Evolutionary conservation across 2,113 vertebrate genomes (phyloP).

Genomic region (Etheostoma spectabile): DNA sequence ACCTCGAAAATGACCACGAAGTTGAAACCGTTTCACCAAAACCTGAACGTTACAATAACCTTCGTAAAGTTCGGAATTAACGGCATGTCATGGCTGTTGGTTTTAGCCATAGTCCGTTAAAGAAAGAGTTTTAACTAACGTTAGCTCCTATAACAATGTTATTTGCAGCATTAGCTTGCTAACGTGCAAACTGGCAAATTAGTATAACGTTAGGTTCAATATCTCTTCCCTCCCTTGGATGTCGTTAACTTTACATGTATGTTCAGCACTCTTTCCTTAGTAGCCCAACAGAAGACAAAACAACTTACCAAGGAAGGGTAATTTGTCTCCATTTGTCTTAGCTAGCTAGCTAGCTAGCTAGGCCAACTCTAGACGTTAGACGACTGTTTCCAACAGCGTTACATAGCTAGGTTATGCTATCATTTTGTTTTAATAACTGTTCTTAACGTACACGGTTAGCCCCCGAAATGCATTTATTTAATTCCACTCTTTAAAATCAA

Average conservation of each 20-base stretch:
- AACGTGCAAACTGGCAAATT: neutral
- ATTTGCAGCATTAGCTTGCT: no score
- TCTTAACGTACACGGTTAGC: neutral
- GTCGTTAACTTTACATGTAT: neutral
- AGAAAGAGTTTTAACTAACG: neutral
- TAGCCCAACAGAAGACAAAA: neutral
- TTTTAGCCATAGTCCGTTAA: neutral
- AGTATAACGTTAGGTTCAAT: neutral
- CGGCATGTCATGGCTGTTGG: neutral
- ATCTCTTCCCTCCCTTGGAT: no score
- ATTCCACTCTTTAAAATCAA: neutral
- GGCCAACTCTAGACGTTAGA: neutral
- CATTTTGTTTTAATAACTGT: neutral
- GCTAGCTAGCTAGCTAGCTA: neutral
- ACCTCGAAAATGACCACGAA: neutral
- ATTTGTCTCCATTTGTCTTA: conserved; percentile 53
- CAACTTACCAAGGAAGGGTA: conserved; percentile 56
- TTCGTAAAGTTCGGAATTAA: neutral
- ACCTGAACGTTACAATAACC: neutral
- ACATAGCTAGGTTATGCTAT: neutral
- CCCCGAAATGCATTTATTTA: neutral
- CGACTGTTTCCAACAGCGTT: neutral
- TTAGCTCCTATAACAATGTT: neutral
- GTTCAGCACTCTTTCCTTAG: neutral
- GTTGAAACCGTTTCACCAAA: neutral